Evolutionary conservation across 2,113 vertebrate genomes (phyloP), one percentile per base, ranked within the genome.

Genomic region (Xiphias gladius): DNA sequence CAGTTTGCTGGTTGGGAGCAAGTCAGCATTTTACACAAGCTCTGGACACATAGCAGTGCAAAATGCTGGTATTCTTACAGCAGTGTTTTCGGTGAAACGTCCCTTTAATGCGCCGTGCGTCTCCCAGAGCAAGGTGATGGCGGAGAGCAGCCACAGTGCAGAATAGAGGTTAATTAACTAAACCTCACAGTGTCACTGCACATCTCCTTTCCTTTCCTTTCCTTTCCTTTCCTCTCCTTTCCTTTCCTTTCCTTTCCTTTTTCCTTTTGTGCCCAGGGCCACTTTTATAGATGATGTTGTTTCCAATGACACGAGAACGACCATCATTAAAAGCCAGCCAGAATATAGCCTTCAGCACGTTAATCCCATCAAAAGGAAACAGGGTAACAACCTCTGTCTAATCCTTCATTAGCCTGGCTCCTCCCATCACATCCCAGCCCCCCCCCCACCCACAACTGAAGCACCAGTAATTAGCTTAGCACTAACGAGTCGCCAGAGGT

Each of bases 291-390:
- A 71, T 77, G 88, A 69, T 92, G 83, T 86, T 88, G 82, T 86
- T 89, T 91, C 91, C 89, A 91, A 66, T 90, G 91, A 89, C 90
- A 93, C 90, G 81, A 89, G 79, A 91, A 78, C 73, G 67, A 75
- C 84, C 85, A 88, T 92, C 86, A 94, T 93, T 93, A 94, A 91
- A 92, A 91, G 59, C 37, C 83, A 88, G 83, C 79, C 86, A 84
- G 75, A 57, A 59, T 81, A 80, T 86, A 91, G 76, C 90, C 89
- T 61, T 81, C n/a, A 87, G 88, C 83, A 26, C 52, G 83, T 85
- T 92, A 94, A 94, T 94, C 93, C 91, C 90, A 92, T 95, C 93
- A 94, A 93, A 95, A 89, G 89, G 88, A 89, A 94, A 91, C 87
- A 74, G 92, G 74, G 88, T 92, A 92, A 91, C 91, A 92, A 91